A percentile compares a stretch with the other conserved stretches of the same genome.
phyloP scores from a whole-genome alignment of 2,113 vertebrate genomes.

The Apeltes quadracus region DNA sequence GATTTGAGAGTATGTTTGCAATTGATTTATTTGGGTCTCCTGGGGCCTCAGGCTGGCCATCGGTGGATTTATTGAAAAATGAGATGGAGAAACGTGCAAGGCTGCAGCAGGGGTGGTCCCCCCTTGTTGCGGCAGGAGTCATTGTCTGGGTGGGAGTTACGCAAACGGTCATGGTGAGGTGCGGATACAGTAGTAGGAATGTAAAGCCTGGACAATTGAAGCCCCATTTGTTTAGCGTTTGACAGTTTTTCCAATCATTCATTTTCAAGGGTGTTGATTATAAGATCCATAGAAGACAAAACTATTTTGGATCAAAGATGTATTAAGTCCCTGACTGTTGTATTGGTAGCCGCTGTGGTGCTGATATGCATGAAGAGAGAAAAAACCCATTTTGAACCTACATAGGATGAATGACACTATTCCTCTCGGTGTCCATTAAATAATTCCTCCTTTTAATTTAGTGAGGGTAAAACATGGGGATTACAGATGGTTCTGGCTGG shows the following conservation, averaged over 20 bases:
- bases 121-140: conserved; percentile 27
- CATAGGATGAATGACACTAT: conserved; percentile 51
- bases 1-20: conserved; percentile 66
- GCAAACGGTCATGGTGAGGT: conserved; percentile 33
- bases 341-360: neutral
- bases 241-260: neutral
- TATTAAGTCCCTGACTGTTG: neutral
- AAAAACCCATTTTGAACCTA: conserved; percentile 26
- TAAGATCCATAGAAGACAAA: neutral
- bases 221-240: neutral
- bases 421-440: conserved; percentile 57
- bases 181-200: conserved; percentile 6
- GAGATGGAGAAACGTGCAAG: conserved; percentile 44
- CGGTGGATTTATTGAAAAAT: conserved; percentile 64
- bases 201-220: neutral
- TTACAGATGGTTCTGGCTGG: conserved; percentile 74
- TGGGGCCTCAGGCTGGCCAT: conserved; percentile 34
- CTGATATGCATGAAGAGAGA: conserved; percentile 35
- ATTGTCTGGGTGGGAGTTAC: conserved; percentile 25
- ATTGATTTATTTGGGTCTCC: conserved; percentile 77
- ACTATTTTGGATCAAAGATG: conserved; percentile 1
- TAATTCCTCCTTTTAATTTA: conserved; percentile 75
- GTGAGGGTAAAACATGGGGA: conserved; percentile 76
- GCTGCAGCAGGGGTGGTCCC: conserved; percentile 19
- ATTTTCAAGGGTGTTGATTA: neutral